Conservation (phyloP, 2,113 vertebrate species). For the Xenopus tropicalis region UCB_Xtro_10.0 CM004450.2:22040001-22040500, state of each 20-base stretch:
- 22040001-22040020: background rate
- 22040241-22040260: background rate
- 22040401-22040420: slow-evolving; percentile 8
- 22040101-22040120: slow-evolving; percentile 35
- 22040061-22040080: slow-evolving; percentile 33
- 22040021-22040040: background rate
- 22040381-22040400: slow-evolving; percentile 13
- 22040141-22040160: slow-evolving; percentile 23
- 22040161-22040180: slow-evolving; percentile 4
- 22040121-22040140: slow-evolving; percentile 10
- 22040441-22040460: slow-evolving; percentile 14
- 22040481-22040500: background rate
- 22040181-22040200: background rate
- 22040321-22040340: background rate
- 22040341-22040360: background rate
- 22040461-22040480: background rate
- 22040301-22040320: background rate
- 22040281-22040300: background rate
- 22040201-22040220: slow-evolving; percentile 2
- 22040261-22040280: background rate
- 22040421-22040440: background rate
- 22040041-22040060: slow-evolving; percentile 18
- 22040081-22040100: slow-evolving; percentile 23
- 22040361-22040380: background rate
- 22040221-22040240: too few relatives aligned